Percentiles rank a stretch among this genome's conserved stretches.
These are phyloP conservation scores for Syngnathus acus DNA, from an alignment of 2,797 vertebrate species.

Conservation along the genomic window DNA sequence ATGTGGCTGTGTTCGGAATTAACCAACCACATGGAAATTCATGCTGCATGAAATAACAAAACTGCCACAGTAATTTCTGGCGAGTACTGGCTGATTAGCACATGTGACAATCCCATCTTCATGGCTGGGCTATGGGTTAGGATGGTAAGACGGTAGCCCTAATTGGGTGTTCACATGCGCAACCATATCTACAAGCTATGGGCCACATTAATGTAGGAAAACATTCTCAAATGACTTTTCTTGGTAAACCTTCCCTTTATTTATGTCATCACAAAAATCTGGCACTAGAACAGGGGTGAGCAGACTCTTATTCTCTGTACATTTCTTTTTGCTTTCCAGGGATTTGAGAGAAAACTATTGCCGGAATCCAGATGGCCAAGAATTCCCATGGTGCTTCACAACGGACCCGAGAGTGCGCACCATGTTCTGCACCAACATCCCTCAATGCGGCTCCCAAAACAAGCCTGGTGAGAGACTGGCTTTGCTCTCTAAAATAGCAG, in stretches of 20 bases:
- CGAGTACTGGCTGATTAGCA: background rate
- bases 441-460: constrained; percentile 74
- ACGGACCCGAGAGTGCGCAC: constrained; percentile 84
- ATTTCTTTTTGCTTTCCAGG: constrained; percentile 61
- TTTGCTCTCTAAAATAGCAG: constrained; percentile 9
- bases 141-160: background rate
- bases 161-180: background rate
- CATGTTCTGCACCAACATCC: constrained; percentile 89
- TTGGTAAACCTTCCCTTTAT: background rate
- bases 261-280: background rate
- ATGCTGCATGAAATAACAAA: background rate
- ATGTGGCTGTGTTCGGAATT: background rate
- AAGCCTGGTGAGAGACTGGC: constrained; percentile 20
- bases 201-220: background rate
- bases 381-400: constrained; percentile 97
- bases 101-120: background rate
- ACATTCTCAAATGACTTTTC: background rate
- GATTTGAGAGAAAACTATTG: constrained; percentile 95
- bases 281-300: background rate
- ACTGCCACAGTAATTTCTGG: background rate
- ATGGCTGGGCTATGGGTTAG: background rate
- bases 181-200: background rate
- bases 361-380: constrained; percentile 93
- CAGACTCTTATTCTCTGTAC: background rate
- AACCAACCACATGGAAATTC: too few relatives aligned